Conservation (phyloP, 2,797 vertebrate genomes). For the Micrastur ruficollis region DNA sequence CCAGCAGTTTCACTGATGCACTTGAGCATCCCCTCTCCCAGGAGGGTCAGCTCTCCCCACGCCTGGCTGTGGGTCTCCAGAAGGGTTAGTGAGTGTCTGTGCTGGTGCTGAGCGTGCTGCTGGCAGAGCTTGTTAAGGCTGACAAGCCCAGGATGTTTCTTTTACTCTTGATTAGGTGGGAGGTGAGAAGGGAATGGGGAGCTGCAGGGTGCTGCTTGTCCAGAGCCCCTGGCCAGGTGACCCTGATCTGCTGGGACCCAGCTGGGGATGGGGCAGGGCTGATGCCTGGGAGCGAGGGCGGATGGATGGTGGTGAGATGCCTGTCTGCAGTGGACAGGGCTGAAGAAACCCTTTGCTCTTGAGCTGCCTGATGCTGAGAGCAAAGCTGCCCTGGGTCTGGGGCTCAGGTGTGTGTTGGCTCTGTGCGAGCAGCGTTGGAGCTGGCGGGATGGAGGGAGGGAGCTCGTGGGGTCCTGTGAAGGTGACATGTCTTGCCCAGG, state of each 20-base stretch:
- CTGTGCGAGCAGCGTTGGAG: accelerated
- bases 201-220: not conserved
- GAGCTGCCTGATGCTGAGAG: not conserved
- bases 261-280: not conserved
- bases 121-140: not conserved
- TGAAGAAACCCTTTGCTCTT: not conserved
- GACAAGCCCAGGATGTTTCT: not conserved
- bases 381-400: not conserved
- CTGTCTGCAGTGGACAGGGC: not conserved
- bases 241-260: not conserved
- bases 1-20: not conserved
- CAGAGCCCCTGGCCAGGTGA: not conserved
- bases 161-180: not conserved
- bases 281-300: accelerated
- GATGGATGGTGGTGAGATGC: accelerated
- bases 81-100: not conserved
- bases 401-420: not conserved
- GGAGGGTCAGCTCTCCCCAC: not conserved
- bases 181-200: not conserved
- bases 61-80: not conserved
- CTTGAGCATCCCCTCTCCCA: not conserved
- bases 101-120: not conserved
- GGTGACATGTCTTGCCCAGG: not conserved
- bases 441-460: not conserved
- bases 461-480: accelerated